A percentile compares a stretch with the other conserved stretches of the same genome.
phyloP scores from a whole-genome alignment of 2,797 vertebrate genomes.

The Rousettus madagascariensis region DNA sequence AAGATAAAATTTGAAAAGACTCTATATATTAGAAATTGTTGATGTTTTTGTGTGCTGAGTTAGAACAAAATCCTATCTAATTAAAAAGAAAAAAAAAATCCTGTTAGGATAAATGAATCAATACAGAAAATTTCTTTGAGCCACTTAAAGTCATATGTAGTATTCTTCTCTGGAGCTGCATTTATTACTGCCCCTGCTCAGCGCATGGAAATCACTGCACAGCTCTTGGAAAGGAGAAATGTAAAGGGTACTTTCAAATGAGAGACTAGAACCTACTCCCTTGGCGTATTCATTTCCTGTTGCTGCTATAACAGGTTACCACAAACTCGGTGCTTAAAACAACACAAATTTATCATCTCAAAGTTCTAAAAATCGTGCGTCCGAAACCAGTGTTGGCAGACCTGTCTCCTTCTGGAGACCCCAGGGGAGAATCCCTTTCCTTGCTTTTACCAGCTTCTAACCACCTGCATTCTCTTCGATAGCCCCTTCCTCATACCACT shows the following conservation, averaged over 20 bases:
- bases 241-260: neutral
- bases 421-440: neutral
- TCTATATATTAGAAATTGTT: conserved; percentile 49
- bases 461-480: neutral
- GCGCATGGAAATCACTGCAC: neutral
- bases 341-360: neutral
- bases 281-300: neutral
- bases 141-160: conserved; percentile 13
- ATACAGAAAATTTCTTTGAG: conserved; percentile 25
- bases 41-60: conserved; percentile 50
- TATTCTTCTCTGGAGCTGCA: neutral
- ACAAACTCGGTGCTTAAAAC: neutral
- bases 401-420: neutral
- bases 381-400: neutral
- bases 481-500: neutral
- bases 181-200: neutral
- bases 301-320: neutral
- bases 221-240: neutral
- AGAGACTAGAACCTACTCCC: neutral
- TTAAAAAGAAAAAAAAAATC: conserved; percentile 53
- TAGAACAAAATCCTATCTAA: conserved; percentile 51
- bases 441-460: neutral
- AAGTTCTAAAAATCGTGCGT: neutral
- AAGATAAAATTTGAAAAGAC: conserved; percentile 62
- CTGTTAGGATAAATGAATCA: conserved; percentile 52